phyloP scores from a whole-genome alignment of 2,797 vertebrate genomes.

The Eutrigla gurnardus region DNA sequence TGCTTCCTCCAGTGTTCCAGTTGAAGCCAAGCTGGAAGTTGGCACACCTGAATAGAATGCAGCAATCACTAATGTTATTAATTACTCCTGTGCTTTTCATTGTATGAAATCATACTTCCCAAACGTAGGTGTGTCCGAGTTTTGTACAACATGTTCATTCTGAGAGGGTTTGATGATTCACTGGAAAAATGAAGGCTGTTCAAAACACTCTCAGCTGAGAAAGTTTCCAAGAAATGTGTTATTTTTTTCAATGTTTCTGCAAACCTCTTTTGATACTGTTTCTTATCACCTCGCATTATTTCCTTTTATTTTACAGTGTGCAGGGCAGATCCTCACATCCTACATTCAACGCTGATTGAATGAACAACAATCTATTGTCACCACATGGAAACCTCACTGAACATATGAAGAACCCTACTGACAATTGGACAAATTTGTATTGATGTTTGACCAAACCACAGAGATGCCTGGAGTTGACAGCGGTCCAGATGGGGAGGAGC shows the following conservation, averaged over 20 bases:
- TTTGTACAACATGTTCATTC: not conserved
- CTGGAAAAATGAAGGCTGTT: not conserved
- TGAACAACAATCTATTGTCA: not conserved
- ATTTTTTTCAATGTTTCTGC: conserved; percentile 3
- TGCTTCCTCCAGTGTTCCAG: not conserved
- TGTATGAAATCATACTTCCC: not conserved
- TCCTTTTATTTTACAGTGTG: conserved; percentile 34
- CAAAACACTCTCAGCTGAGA: not conserved
- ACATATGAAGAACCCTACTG: conserved; percentile 57
- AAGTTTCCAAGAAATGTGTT: not conserved
- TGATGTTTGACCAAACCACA: conserved; percentile 67
- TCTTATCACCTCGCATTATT: conserved; percentile 2
- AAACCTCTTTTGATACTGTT: not conserved
- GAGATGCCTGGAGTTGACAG: conserved; percentile 73
- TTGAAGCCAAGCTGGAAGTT: not conserved
- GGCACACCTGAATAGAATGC: not conserved
- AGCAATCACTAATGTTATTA: not conserved
- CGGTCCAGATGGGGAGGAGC: conserved; percentile 72
- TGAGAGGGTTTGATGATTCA: not conserved
- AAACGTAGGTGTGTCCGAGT: not conserved
- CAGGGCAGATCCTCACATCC: not conserved
- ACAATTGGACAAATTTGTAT: conserved; percentile 43
- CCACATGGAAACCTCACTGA: conserved; percentile 61
- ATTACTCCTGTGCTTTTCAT: conserved; percentile 2
- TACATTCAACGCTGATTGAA: conserved; percentile 13